A percentile compares a stretch with the other conserved stretches of the same genome.
Conservation (phyloP, 1,140 invertebrate genomes). For the Apis dorsata region DNA sequence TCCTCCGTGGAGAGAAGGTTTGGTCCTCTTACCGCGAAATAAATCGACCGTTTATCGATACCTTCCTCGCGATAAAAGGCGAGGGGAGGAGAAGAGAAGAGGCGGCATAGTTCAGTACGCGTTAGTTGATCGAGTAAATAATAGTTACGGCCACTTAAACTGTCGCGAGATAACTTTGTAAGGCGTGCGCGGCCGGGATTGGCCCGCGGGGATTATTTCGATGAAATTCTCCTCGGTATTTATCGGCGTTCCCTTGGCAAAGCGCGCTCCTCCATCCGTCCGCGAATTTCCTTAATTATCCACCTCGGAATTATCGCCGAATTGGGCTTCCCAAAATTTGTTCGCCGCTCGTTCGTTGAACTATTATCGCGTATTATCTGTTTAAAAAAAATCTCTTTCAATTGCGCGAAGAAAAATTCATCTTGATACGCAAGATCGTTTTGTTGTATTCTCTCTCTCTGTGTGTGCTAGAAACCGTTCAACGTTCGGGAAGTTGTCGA, state of each 20-base stretch:
- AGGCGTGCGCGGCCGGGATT: neutral
- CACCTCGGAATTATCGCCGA: neutral
- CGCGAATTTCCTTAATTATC: constrained; percentile 37
- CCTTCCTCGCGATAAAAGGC: constrained; percentile 14
- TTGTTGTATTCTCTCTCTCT: no score
- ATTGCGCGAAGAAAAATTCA: no score
- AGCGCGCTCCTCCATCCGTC: neutral
- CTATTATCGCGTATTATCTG: no score
- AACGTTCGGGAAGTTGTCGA: no score
- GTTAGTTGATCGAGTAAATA: constrained; percentile 25
- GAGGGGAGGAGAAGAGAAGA: neutral
- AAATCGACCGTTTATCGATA: constrained; percentile 19
- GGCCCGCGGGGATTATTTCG: constrained; percentile 30
- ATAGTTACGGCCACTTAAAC: constrained; percentile 37
- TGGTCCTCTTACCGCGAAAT: neutral
- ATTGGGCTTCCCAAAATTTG: neutral
- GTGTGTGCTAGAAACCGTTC: no score
- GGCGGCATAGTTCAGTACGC: neutral
- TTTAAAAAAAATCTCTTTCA: no score
- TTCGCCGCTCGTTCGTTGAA: no score
- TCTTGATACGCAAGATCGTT: no score
- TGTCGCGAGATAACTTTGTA: constrained; percentile 29
- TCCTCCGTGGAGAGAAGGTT: neutral
- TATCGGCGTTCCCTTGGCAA: constrained; percentile 1
- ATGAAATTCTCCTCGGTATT: constrained; percentile 22